Conservation (phyloP, 1,140 invertebrate species). For the Lerema accius region DNA sequence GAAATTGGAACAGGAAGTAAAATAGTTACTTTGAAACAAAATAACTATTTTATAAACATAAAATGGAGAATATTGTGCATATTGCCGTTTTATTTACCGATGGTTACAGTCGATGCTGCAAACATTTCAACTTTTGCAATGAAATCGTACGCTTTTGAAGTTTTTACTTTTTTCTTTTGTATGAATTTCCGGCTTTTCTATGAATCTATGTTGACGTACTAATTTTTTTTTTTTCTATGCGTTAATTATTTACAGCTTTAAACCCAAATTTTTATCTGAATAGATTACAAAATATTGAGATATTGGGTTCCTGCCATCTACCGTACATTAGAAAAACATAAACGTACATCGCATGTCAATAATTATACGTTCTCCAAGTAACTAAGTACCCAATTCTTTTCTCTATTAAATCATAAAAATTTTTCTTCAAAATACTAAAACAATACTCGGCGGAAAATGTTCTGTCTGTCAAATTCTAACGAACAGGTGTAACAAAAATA, state of each 20-base stretch:
- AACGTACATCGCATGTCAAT: too few relatives aligned
- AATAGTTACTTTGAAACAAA: conserved; percentile 24
- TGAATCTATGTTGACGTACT: background rate
- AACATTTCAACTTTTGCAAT: conserved; percentile 14
- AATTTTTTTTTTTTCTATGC: too few relatives aligned
- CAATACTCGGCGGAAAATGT: background rate
- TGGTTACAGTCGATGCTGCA: background rate
- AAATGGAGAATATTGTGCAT: conserved; percentile 11
- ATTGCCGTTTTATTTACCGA: conserved; percentile 10
- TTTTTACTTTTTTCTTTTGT: background rate
- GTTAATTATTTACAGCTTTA: too few relatives aligned
- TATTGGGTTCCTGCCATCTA: too few relatives aligned
- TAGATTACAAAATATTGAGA: too few relatives aligned
- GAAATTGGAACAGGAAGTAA: conserved; percentile 9
- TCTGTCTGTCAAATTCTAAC: background rate
- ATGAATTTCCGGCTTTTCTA: background rate
- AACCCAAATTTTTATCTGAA: too few relatives aligned
- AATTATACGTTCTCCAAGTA: too few relatives aligned
- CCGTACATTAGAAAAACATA: too few relatives aligned
- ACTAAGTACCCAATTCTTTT: too few relatives aligned
- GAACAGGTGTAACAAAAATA: background rate
- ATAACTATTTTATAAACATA: conserved; percentile 24
- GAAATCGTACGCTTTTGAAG: background rate
- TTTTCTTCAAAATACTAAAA: background rate
- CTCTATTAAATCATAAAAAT: too few relatives aligned